Conservation (phyloP, 1,140 invertebrate species). For the Mactra quadrangularis region DNA sequence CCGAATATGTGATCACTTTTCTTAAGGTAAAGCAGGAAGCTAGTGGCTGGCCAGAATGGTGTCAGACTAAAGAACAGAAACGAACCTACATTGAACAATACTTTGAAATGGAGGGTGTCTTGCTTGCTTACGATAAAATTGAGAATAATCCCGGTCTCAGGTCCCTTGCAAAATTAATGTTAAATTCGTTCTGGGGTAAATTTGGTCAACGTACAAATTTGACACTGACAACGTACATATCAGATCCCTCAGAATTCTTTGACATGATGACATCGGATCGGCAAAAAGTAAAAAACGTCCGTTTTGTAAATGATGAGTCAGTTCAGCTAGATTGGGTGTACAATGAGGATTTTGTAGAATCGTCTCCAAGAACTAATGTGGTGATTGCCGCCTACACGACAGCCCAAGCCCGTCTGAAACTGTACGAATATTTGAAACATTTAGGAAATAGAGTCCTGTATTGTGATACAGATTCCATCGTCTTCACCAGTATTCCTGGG, state of each 20-base stretch:
- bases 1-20: constrained; percentile 62
- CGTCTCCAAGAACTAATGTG: constrained; percentile 70
- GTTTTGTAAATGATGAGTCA: constrained; percentile 15
- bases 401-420: constrained; percentile 80
- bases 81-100: too few species aligned
- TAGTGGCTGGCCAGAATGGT: too few species aligned
- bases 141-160: constrained; percentile 77
- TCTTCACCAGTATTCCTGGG: constrained; percentile 68
- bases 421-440: constrained; percentile 78
- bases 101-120: constrained; percentile 77
- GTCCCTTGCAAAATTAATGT: too few species aligned
- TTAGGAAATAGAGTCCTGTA: constrained; percentile 78
- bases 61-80: too few species aligned
- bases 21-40: constrained; percentile 67
- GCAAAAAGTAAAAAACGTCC: constrained; percentile 18
- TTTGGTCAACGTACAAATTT: constrained; percentile 66
- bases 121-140: constrained; percentile 78
- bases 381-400: constrained; percentile 80
- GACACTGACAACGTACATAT: constrained; percentile 73
- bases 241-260: constrained; percentile 60
- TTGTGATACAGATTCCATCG: constrained; percentile 81
- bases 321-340: constrained; percentile 22
- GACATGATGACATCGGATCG: constrained; percentile 65
- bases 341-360: not conserved
- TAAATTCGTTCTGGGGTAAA: too few species aligned